Evolutionary conservation across 2,113 vertebrate species (phyloP), one percentile per base, ranked within the genome.

Genomic region (Coracopsis vasa): DNA sequence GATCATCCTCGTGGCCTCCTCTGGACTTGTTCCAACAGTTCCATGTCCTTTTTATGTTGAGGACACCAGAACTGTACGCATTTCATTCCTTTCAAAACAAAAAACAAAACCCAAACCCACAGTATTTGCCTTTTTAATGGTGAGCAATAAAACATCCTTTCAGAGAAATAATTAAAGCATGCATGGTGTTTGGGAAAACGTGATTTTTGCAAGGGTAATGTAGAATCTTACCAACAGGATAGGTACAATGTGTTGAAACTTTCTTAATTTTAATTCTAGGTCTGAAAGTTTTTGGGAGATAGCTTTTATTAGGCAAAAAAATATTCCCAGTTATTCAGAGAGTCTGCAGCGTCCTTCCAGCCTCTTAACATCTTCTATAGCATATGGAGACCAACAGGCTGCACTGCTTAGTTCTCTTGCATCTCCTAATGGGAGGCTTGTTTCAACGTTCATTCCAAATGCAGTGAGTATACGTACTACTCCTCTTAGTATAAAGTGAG

Each of bases 211-310:
- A 37, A 41, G 28, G 54, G 10, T 23, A 27, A 17, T 2, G 0
- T n/a, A 5, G 23, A 16, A 29, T 65, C 35, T 65, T 45, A 33
- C 6, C 3, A 74, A 42, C 35, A 27, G 24, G 35, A 2, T 1
- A 42, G 4, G 44, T 56, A 20, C 31, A 28, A 9, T 41, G 29
- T 53, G 12, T 37, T 94, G 41, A 88, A 78, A 62, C n/a, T 13
- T 81, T 6, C 35, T 3, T 2, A 7, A 75, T 95, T 98, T 72
- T 93, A 39, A 80, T 93, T 92, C 35, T 93, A 99, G 99, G 97
- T 98, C 98, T 19, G 98, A 99, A 92, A 97, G 98, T 29, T 97
- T 98, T 13, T 99, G 99, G 97, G 99, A 99, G 88, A 99, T 99
- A 62, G 98, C 98, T 64, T 99, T 99, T 90, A 99, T 99, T 96